Evolutionary conservation across 2,113 vertebrate genomes (phyloP).

Genomic region (Copsychus sechellarum): DNA sequence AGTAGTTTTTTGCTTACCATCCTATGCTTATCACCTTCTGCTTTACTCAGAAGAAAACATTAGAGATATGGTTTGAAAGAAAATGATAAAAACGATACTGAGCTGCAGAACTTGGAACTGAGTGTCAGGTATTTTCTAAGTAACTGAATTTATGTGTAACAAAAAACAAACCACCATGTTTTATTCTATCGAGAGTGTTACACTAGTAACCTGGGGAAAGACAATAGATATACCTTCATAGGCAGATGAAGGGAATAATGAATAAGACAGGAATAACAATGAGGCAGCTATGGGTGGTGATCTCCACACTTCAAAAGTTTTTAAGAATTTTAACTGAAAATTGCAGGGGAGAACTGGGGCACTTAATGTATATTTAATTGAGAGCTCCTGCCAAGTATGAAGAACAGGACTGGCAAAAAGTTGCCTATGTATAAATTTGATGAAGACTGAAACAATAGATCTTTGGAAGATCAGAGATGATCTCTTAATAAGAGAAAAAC

Average conservation of each 20-base stretch:
- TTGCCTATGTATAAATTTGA: not conserved
- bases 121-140: not conserved
- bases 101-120: not conserved
- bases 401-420: not conserved
- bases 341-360: not conserved
- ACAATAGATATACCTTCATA: not conserved
- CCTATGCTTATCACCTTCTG: not conserved
- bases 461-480: not conserved
- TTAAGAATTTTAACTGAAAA: not conserved
- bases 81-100: not conserved
- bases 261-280: not conserved
- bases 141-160: not conserved
- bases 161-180: not conserved
- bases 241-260: not conserved
- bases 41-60: not conserved
- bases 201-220: not conserved
- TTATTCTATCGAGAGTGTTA: not conserved
- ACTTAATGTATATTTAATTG: not conserved
- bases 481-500: not conserved
- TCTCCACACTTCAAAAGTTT: not conserved
- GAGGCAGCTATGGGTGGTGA: not conserved
- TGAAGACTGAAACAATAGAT: not conserved
- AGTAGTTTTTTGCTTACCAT: not conserved
- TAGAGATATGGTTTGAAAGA: not conserved
- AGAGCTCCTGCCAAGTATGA: not conserved